Evolutionary conservation across 2,797 vertebrate species (phyloP).

Genomic region (Salmo trutta): DNA sequence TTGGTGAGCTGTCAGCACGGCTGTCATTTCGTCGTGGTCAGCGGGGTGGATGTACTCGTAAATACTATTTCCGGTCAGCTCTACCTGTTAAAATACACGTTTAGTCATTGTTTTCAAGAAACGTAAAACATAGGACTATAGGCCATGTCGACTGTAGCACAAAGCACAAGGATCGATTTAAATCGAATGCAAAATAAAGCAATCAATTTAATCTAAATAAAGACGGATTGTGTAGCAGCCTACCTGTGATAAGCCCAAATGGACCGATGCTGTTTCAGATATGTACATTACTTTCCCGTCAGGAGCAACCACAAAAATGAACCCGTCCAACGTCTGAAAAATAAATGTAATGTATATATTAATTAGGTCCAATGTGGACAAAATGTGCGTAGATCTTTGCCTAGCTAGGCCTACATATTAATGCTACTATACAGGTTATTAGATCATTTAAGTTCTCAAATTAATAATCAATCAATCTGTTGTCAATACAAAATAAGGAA

Average conservation of each 20-base stretch:
- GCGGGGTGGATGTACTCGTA: slow-evolving; percentile 97
- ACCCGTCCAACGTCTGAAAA: slow-evolving; percentile 92
- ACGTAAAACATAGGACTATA: no score
- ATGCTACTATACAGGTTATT: not conserved
- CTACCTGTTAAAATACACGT: slow-evolving; percentile 83
- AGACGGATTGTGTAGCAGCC: not conserved
- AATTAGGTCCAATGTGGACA: not conserved
- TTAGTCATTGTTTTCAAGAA: no score
- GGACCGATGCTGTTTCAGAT: slow-evolving; percentile 96
- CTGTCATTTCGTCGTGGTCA: slow-evolving; percentile 97
- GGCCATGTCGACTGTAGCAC: no score
- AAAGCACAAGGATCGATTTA: not conserved
- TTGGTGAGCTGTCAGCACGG: slow-evolving; percentile 94
- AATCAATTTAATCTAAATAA: not conserved
- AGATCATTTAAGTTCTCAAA: not conserved
- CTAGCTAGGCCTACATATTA: not conserved
- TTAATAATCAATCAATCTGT: not conserved
- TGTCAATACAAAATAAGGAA: not conserved
- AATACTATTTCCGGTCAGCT: slow-evolving; percentile 97
- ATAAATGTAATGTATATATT: not conserved
- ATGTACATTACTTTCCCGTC: slow-evolving; percentile 99
- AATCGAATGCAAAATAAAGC: not conserved
- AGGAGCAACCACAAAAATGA: slow-evolving; percentile 96
- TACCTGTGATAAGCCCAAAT: slow-evolving; percentile 97
- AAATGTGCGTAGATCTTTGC: not conserved